These are phyloP conservation scores for Diarsia mendica DNA, from an alignment of 2,888 invertebrate species.

Conservation along the genomic window DNA sequence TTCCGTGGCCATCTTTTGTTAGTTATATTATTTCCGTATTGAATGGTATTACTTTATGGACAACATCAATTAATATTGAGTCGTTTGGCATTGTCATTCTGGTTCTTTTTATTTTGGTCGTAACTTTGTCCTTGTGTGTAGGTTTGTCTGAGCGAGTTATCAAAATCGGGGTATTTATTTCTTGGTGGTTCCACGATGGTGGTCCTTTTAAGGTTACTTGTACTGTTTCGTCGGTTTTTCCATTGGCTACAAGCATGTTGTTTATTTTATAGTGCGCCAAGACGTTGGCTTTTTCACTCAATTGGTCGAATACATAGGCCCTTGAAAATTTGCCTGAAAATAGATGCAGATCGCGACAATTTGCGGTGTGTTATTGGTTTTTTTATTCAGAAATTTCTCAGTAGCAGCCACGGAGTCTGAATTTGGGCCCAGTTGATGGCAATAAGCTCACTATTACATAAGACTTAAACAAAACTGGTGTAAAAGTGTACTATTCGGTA, in stretches of 20 bases:
- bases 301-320: not conserved
- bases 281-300: not conserved
- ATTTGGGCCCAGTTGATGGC: too few relatives aligned
- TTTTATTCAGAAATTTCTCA: too few relatives aligned
- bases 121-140: not conserved
- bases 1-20: conserved; percentile 37
- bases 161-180: not conserved
- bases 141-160: not conserved
- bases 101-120: not conserved
- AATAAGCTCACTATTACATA: too few relatives aligned
- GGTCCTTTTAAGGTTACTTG: not conserved
- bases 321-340: not conserved
- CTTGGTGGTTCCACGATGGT: not conserved
- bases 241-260: not conserved
- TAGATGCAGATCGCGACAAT: too few relatives aligned
- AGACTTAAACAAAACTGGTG: too few relatives aligned
- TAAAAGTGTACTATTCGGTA: too few relatives aligned
- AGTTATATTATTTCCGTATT: conserved; percentile 41
- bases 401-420: too few relatives aligned
- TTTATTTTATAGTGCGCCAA: too few relatives aligned
- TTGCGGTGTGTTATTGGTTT: too few relatives aligned
- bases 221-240: not conserved
- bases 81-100: not conserved
- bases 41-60: conserved; percentile 4
- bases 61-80: conserved; percentile 16